phyloP scores from a whole-genome alignment of 2,113 vertebrate species.

The Nesoenas mayeri region DNA sequence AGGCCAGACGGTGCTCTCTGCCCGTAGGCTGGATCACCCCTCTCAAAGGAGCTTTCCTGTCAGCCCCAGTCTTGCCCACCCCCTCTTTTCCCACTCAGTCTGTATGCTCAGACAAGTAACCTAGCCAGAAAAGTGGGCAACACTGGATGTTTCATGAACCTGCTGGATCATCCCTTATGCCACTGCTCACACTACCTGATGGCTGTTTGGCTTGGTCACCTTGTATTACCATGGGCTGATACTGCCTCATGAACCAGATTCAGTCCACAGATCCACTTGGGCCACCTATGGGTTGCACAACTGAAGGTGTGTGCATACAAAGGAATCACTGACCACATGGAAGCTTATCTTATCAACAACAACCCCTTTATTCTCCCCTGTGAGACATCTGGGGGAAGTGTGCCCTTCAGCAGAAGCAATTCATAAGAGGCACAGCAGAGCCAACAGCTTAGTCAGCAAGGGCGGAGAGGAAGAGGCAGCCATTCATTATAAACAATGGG shows the following conservation, averaged over 20 bases:
- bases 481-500: background rate
- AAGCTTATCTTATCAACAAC: background rate
- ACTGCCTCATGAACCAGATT: background rate
- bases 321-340: background rate
- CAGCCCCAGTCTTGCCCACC: background rate
- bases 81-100: background rate
- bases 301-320: background rate
- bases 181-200: accelerated
- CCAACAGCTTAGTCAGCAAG: background rate
- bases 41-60: background rate
- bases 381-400: background rate
- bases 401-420: background rate
- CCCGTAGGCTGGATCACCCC: accelerated
- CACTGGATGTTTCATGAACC: background rate
- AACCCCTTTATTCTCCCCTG: background rate
- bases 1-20: background rate
- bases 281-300: background rate
- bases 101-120: background rate
- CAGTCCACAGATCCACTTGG: background rate
- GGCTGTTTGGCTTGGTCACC: background rate
- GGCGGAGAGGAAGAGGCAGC: background rate
- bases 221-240: background rate
- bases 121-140: background rate
- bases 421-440: background rate
- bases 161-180: background rate